phyloP scores from a whole-genome alignment of 2,888 invertebrate species.

The Cepaea hortensis region DNA sequence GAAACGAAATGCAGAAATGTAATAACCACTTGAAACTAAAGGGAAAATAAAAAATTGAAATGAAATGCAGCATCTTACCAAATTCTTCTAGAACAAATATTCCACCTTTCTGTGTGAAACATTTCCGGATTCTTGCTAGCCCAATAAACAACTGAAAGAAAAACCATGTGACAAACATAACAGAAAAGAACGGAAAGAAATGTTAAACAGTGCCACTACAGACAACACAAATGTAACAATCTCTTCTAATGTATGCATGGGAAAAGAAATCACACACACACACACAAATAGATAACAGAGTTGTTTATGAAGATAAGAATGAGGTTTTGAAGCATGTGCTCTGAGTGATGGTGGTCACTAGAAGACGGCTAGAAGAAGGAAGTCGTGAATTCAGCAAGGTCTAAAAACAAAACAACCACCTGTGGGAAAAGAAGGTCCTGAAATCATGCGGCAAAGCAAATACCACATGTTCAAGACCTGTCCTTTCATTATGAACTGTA shows the following conservation, averaged over 20 bases:
- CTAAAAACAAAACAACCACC: not conserved
- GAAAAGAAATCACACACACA: conserved; percentile 23
- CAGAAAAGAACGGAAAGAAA: conserved; percentile 44
- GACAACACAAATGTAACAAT: conserved; percentile 30
- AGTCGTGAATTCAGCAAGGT: not conserved
- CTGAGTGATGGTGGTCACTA: not conserved
- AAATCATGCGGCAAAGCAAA: not conserved
- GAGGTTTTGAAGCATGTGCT: conserved; percentile 13
- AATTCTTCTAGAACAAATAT: conserved; percentile 99
- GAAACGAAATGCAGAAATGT: not conserved
- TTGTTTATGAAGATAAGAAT: not conserved
- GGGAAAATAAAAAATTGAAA: not conserved
- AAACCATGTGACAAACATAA: conserved; percentile 59
- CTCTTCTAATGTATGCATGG: conserved; percentile 28
- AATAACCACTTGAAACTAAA: conserved; percentile 1
- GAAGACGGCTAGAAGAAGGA: not conserved
- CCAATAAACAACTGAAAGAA: conserved; percentile 98
- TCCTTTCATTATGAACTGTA: not conserved
- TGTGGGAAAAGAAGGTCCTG: not conserved
- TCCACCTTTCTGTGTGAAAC: conserved; percentile 99
- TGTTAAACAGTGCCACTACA: conserved; percentile 21
- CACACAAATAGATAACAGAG: not conserved
- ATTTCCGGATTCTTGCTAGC: conserved; percentile 98
- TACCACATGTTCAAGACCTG: not conserved
- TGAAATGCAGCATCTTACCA: conserved; percentile 85